These are phyloP conservation scores for Drosophila kanapiae DNA, from an alignment of 1,140 invertebrate genomes.

Conservation along the genomic window DNA sequence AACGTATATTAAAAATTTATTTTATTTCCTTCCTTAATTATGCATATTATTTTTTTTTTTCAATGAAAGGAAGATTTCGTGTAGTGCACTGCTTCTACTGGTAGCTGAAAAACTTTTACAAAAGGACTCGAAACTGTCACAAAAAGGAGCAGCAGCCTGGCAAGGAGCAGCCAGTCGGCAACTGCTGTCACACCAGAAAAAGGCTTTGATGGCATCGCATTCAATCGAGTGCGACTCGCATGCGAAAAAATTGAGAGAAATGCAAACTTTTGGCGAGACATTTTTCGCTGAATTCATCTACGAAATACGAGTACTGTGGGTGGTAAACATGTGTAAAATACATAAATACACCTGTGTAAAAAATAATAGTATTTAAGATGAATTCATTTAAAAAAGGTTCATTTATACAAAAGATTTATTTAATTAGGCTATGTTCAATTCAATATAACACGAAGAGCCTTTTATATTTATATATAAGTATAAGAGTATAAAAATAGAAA, in stretches of 20 bases:
- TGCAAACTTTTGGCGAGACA: constrained; percentile 56
- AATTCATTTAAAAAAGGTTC: too few species aligned
- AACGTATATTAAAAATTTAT: neutral
- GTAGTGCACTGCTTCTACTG: constrained; percentile 8
- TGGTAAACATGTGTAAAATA: neutral
- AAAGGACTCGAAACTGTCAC: constrained; percentile 80
- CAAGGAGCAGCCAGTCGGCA: constrained; percentile 41
- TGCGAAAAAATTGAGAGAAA: constrained; percentile 56
- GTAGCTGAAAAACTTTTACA: constrained; percentile 44
- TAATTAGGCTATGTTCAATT: too few species aligned
- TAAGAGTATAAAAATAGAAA: neutral
- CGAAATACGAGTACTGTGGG: constrained; percentile 10
- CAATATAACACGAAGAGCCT: too few species aligned
- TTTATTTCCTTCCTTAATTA: neutral
- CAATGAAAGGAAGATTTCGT: neutral
- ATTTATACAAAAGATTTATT: neutral
- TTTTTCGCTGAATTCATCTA: constrained; percentile 57
- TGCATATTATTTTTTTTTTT: neutral
- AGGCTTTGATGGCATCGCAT: constrained; percentile 42
- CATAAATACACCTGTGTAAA: neutral
- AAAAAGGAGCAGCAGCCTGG: constrained; percentile 65
- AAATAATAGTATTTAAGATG: neutral
- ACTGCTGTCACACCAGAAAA: constrained; percentile 39
- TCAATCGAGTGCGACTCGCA: constrained; percentile 45
- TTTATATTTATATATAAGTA: neutral